Evolutionary conservation across 2,888 invertebrate species (phyloP).

Genomic region (Mesochorus sp.): DNA sequence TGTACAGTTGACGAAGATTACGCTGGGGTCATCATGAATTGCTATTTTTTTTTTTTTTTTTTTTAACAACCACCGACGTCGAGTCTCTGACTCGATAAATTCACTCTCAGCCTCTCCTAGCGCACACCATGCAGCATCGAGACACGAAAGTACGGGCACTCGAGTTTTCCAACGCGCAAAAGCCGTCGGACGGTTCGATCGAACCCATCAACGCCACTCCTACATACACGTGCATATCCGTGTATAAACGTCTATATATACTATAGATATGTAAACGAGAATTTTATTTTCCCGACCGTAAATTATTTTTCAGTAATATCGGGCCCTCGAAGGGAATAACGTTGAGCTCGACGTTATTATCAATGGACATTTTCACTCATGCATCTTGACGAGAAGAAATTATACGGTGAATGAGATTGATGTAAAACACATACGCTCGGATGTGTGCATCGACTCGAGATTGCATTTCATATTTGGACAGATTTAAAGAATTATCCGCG

Average conservation of each 20-base stretch:
- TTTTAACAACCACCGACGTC: background rate
- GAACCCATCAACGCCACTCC: conserved; percentile 65
- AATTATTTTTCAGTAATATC: conserved; percentile 77
- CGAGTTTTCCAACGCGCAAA: conserved; percentile 8
- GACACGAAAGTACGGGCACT: background rate
- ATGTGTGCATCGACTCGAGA: too few relatives aligned
- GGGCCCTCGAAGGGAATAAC: conserved; percentile 49
- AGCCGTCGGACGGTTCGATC: conserved; percentile 35
- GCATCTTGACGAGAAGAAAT: conserved; percentile 41
- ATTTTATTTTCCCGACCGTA: conserved; percentile 75
- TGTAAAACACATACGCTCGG: conserved; percentile 11
- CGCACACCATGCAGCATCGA: background rate
- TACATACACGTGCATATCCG: conserved; percentile 3
- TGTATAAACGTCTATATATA: background rate
- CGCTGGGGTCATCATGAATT: too few relatives aligned
- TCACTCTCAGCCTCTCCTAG: background rate
- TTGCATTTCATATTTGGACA: too few relatives aligned
- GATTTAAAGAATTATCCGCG: too few relatives aligned
- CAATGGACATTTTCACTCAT: conserved; percentile 70
- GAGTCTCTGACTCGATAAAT: conserved; percentile 15
- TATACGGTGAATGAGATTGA: conserved; percentile 21
- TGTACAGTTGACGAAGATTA: conserved; percentile 4
- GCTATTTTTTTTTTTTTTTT: background rate
- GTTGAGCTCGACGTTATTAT: conserved; percentile 73
- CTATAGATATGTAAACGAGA: background rate